Evolutionary conservation across 1,140 invertebrate genomes (phyloP).

Genomic region (Atopsyche davidsoni): DNA sequence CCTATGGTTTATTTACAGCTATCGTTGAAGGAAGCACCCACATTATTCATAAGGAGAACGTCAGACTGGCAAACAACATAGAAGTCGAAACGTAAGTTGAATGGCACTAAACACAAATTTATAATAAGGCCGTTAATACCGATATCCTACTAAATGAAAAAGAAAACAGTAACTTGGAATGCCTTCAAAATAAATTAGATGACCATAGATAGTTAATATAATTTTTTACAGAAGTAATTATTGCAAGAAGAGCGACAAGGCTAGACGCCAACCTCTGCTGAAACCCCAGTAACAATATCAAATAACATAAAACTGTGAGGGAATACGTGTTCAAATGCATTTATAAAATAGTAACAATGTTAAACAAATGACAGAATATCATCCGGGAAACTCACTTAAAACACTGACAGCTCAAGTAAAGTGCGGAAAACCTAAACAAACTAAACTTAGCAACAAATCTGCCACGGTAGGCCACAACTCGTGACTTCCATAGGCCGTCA

Average conservation of each 20-base stretch:
- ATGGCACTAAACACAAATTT: slow-evolving; percentile 32
- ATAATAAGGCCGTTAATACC: slow-evolving; percentile 28
- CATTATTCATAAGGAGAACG: slow-evolving; percentile 17
- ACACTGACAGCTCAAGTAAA: slow-evolving; percentile 7
- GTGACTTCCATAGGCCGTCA: neutral
- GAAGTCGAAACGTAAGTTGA: slow-evolving; percentile 25
- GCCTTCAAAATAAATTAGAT: slow-evolving; percentile 29
- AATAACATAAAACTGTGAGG: slow-evolving; percentile 16
- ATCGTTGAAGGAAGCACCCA: slow-evolving; percentile 28
- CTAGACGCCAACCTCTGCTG: slow-evolving; percentile 16
- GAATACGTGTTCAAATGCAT: slow-evolving; percentile 8
- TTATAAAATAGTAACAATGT: slow-evolving; percentile 15
- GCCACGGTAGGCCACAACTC: neutral
- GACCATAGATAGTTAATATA: slow-evolving; percentile 13
- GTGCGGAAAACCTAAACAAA: neutral
- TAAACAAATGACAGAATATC: slow-evolving; percentile 22
- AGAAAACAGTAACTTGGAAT: slow-evolving; percentile 29
- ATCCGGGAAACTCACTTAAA: slow-evolving; percentile 15
- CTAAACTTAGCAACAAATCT: neutral
- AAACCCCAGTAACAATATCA: slow-evolving; percentile 19
- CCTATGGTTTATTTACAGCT: slow-evolving; percentile 30
- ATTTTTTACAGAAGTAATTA: slow-evolving; percentile 21
- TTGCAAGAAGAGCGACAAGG: slow-evolving; percentile 10
- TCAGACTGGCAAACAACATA: slow-evolving; percentile 22
- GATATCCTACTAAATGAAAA: slow-evolving; percentile 22